Base-by-base conservation (phyloP, 2,797 vertebrate species). In the Platalea minor region DNA sequence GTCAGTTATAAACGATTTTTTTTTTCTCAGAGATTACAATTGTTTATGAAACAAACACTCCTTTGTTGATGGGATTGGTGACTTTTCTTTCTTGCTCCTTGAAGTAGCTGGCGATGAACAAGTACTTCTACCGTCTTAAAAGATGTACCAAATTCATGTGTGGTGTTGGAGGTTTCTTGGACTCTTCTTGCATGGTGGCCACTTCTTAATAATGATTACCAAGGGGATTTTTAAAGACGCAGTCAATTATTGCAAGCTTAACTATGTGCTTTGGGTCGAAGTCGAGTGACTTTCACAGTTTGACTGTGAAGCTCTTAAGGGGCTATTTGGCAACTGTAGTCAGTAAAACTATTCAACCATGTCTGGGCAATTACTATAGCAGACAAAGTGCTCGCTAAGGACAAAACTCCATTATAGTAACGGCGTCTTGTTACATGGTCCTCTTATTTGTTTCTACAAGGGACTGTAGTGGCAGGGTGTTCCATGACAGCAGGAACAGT, bases 121-220 rank as follows among this genome's bases (percentile, higher is more conserved):
- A 65, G 13, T 26, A 1, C 7, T 59, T 85, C 10, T 33, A 0
- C 14, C 29, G 10, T 61, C 46, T 80, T 53, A 46, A 29, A 41
- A 81, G 43, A n/a, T 0, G 0, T 16, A 7, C 31, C 17, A 2
- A 23, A 35, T 14, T 74, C 6, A 1, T 3, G 3, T 28, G 3
- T 14, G 17, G 17, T 59, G 19, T 50, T 73, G 67, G 74, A 60
- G 48, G 46, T 39, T 60, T 54, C 69, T 82, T 3, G 1, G 24
- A 17, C 39, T 87, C 41, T 35, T 33, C 23, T 83, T 67, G 33
- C 8, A 2, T 45, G 77, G 18, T 65, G 76, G 53, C 33, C 18
- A 5, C 33, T 69, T 67, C 17, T 75, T 45, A 45, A 83, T 48
- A 39, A 80, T 72, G 76, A 37, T 94, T 85, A 19, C 29, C 37